A percentile compares a stretch with the other conserved stretches of the same genome.
Evolutionary conservation across 2,888 invertebrate species (phyloP).

Genomic region (Rhodophaea formosa): DNA sequence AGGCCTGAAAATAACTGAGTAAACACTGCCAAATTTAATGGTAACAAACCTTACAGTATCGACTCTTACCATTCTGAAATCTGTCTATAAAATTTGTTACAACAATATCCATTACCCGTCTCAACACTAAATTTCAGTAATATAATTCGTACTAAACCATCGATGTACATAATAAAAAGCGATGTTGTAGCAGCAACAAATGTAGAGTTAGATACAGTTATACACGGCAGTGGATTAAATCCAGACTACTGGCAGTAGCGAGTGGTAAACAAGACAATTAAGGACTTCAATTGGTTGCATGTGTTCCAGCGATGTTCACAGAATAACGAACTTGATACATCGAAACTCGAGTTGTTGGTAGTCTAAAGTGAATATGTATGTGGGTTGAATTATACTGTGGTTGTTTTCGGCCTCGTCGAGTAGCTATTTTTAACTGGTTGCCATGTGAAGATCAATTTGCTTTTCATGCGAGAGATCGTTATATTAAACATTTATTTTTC

Average conservation of each 20-base stretch:
- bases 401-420: constrained; percentile 25
- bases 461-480: constrained; percentile 20
- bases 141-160: no score
- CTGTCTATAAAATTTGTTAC: no score
- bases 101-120: no score
- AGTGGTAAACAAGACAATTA: constrained; percentile 65
- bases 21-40: constrained; percentile 56
- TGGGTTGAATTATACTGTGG: background rate
- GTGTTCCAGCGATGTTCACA: constrained; percentile 36
- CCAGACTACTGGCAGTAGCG: constrained; percentile 47
- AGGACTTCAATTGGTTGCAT: constrained; percentile 48
- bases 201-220: constrained; percentile 16
- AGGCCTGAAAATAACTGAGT: constrained; percentile 46
- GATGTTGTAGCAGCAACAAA: background rate
- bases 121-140: no score
- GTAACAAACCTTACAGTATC: constrained; percentile 10
- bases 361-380: background rate
- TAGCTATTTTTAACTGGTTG: constrained; percentile 38
- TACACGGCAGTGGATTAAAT: constrained; percentile 44
- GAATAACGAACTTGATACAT: constrained; percentile 16
- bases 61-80: constrained; percentile 9
- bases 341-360: constrained; percentile 1
- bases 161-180: constrained; percentile 19
- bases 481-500: constrained; percentile 9
- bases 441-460: constrained; percentile 37